Base-by-base conservation (phyloP, 2,888 invertebrate species). In the Alsophila aescularia region DNA sequence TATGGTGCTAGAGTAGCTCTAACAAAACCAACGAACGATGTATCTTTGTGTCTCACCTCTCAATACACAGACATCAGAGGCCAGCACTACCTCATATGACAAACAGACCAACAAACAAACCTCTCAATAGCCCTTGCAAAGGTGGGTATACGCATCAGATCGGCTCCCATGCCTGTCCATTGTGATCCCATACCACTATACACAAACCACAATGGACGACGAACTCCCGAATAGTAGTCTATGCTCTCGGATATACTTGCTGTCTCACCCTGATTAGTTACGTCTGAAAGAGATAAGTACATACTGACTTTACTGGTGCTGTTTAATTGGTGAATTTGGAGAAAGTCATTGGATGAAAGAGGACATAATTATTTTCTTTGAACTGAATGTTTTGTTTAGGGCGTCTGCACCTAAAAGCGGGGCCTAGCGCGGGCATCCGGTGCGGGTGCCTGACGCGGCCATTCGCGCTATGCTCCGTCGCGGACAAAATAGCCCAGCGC, bases 101-200 rank as follows among this genome's bases (percentile, higher is more conserved):
- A 10, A 9, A 29, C 29, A n/a, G 8, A 6, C 2, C 2, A n/a
- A 8, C n/a, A 15, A 1, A 34, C 57, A 56, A 61, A 85, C 87
- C 70, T 81, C 54, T 89, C 73, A 44, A 95, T 93, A 24, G 87
- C 75, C 1, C 78, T 77, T 14, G 90, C 89, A 77, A 95, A 95
- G 0, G 88, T 80, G 5, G 93, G 93, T 41, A 95, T 82, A 12
- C 79, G 74, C 93, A 95, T 93, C 55, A 95, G 81, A 21, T 93
- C 91, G 14, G 88, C 81, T 1, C 93, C 94, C 94, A 95, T 95
- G 7, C 93, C 93, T 21, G 90, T 78, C 94, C 95, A 95, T 73
- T 95, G 94, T 0, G 93, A 93, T 0, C 95, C 95, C 94, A 95
- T 94, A 4, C 95, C 95, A 37, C 94, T 93, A 82, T 93, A 95